Evolutionary conservation across 2,113 vertebrate species (phyloP).

Genomic region (Saguinus imperator): DNA sequence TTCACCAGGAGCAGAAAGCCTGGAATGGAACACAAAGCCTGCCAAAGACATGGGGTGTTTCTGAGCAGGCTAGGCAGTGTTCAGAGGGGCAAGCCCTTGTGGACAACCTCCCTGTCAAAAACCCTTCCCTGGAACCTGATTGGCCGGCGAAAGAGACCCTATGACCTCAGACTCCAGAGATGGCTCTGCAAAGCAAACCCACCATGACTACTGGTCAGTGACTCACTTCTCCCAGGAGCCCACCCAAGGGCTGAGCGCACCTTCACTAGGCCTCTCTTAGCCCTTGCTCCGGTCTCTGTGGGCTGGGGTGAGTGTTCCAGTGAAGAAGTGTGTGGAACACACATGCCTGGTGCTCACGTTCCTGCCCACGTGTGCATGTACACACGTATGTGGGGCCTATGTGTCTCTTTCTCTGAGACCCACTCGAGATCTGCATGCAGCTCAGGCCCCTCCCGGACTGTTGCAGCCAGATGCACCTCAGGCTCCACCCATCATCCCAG

Average conservation of each 20-base stretch:
- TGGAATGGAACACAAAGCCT: background rate
- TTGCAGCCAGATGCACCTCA: background rate
- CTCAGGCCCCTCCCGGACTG: background rate
- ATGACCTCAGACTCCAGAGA: background rate
- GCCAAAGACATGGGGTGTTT: background rate
- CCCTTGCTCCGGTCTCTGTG: background rate
- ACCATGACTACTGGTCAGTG: rapidly evolving
- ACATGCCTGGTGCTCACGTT: too few relatives aligned
- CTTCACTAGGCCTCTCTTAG: too few relatives aligned
- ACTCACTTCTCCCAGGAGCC: background rate
- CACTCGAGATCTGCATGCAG: background rate
- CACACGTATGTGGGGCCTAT: background rate
- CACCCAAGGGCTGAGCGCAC: background rate
- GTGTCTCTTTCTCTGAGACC: background rate
- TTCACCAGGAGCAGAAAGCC: background rate
- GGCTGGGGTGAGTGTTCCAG: background rate
- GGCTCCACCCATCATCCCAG: rapidly evolving
- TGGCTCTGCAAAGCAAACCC: background rate
- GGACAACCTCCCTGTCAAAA: background rate
- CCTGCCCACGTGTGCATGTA: background rate
- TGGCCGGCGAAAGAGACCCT: background rate
- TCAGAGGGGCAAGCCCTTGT: background rate
- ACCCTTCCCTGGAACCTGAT: background rate
- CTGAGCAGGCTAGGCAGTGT: background rate
- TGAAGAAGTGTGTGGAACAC: too few relatives aligned